phyloP scores from a whole-genome alignment of 2,113 vertebrate species.

The Columba livia region DNA sequence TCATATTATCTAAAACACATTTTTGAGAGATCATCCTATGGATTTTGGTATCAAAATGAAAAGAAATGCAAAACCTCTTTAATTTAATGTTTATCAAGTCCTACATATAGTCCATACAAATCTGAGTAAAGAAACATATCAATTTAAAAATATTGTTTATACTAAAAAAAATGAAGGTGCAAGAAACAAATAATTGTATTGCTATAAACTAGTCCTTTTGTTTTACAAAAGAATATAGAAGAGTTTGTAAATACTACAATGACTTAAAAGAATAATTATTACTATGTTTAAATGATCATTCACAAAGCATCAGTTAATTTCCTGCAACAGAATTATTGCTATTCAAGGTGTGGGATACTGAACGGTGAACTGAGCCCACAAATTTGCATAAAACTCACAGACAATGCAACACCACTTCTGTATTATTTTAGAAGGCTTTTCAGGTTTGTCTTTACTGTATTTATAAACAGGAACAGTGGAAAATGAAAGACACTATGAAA shows the following conservation, averaged over 20 bases:
- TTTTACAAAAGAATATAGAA: not conserved
- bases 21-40: not conserved
- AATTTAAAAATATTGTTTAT: not conserved
- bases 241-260: not conserved
- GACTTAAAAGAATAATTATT: slow-evolving; percentile 15
- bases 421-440: not conserved
- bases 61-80: not conserved
- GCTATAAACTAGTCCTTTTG: not conserved
- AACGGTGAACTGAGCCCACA: not conserved
- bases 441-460: not conserved
- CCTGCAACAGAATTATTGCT: not conserved
- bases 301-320: slow-evolving; percentile 30
- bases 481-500: not conserved
- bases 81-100: slow-evolving; percentile 17
- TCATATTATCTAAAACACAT: not conserved
- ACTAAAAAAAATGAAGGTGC: not conserved
- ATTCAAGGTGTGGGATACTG: not conserved
- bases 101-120: not conserved
- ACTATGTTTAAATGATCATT: slow-evolving; percentile 3
- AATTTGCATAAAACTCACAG: slow-evolving; percentile 15
- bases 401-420: not conserved
- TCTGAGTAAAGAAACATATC: not conserved
- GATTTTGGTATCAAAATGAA: slow-evolving; percentile 4
- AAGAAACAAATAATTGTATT: not conserved
- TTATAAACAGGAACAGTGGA: not conserved